Base-by-base conservation (phyloP, 1,140 invertebrate species). In the Diuraphis noxia region DNA sequence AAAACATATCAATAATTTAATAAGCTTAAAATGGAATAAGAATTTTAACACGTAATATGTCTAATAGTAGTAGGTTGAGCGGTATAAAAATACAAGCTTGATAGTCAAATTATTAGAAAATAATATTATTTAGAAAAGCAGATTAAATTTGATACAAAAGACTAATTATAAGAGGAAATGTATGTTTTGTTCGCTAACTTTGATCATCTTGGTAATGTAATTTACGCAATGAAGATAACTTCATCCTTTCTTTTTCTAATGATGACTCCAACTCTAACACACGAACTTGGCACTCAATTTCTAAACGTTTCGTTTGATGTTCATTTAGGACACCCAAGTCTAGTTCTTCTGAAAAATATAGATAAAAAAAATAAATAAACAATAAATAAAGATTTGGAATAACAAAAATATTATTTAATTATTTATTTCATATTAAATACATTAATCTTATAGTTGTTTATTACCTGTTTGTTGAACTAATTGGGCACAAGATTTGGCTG, bases 221-320 rank as follows among this genome's bases (percentile, higher is more conserved):
- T 93, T 97, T 97, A 90, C 99, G 95, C 46, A 99, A 95, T 90
- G 97, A 96, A 25, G 98, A 95, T 89, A 99, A 94, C 92, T 95
- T 95, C 85, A 96, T 95, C 92, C 99, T 95, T 94, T 99, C 98
- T 92, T 96, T 97, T 93, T 98, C 97, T 85, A 99, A 94, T 92
- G 97, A 96, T 92, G 96, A 97, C 94, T 99, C 98, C 85, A 99
- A 94, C 95, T 99, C 98, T 85, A 99, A 94, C 84, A 99, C 96
- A 93, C 96, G 96, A 34, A 98, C 97, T 94, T 98, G 98, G 88
- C 97, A 96, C 94, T 99, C 98, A 97, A 99, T 99, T 95, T 99
- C 98, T 92, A 98, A 94, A 84, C 97, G 96, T 94, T 99, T 99
- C 0, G 98, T 97, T 94, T 99, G 97, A 93, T 99, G 98, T 88